Evolutionary conservation across 2,113 vertebrate species (phyloP), one percentile per base, ranked within the genome.

Genomic region (Thalassoma bifasciatum): DNA sequence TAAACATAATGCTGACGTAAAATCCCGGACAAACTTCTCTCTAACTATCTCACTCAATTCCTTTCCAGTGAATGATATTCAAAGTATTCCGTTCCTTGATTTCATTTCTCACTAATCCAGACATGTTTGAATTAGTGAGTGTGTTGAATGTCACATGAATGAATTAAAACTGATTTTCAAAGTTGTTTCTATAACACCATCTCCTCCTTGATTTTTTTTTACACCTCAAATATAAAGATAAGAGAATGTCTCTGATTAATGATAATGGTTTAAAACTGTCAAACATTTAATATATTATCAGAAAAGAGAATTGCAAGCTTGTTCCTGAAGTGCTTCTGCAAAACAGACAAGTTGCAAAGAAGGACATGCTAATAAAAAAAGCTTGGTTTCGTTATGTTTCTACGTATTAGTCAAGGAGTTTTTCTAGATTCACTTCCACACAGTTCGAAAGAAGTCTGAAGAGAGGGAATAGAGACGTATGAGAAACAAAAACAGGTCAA

Each of bases 61-160:
- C 4, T 22, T 65, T 66, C 54, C 46, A 24, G 16, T 62, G 64
- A 13, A 14, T n/a, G 19, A 16, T 34, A 21, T 26, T 19, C 7
- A 17, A 4, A 46, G 17, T 54, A 14, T 65, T 30, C n/a, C 6
- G 8, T 72, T 52, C 11, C 58, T 49, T 49, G 14, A 49, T 49
- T 66, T 62, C 4, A 36, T 1, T 65, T 72, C 62, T 54, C 8
- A 64, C 14, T 47, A 53, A 56, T 21, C 38, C 4, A 40, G 22
- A 60, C 38, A 7, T 34, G n/a, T 11, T 17, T 9, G 38, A 24
- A 66, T 10, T 11, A 3, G 13, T 1, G 30, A 30, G 30, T 30
- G 30, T 30, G 30, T 30, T 30, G 6, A 30, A 30, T 4, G 6
- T n/a, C n/a, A n/a, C n/a, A n/a, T n/a, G n/a, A n/a, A n/a, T n/a